phyloP scores from a whole-genome alignment of 2,113 vertebrate genomes.

The Crotalus helleri region DNA sequence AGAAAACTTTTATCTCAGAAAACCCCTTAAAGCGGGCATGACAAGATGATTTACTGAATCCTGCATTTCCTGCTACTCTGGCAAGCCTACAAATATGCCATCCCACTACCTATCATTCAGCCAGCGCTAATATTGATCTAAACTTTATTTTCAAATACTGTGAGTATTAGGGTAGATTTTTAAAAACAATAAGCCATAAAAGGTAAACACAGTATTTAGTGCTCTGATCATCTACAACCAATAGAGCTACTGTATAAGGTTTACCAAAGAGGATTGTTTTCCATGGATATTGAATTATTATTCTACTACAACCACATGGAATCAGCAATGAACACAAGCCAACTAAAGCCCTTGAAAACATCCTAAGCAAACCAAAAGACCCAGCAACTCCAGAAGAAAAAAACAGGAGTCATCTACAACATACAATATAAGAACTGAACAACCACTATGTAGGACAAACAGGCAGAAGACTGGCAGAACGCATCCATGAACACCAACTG shows the following conservation, averaged over 20 bases:
- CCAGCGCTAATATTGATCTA: neutral
- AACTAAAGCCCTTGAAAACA: too few species aligned
- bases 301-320: too few species aligned
- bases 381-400: too few species aligned
- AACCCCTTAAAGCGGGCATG: neutral
- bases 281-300: neutral
- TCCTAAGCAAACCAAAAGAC: too few species aligned
- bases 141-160: neutral
- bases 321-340: too few species aligned
- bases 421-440: too few species aligned
- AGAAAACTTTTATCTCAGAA: neutral
- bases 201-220: neutral
- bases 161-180: neutral
- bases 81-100: neutral
- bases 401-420: too few species aligned
- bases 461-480: too few species aligned
- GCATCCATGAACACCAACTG: too few species aligned
- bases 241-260: neutral
- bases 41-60: neutral
- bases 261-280: neutral
- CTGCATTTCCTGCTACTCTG: neutral
- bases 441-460: too few species aligned
- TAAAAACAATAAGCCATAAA: neutral
- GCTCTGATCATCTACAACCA: neutral
- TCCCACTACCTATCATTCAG: neutral